Evolutionary conservation across 2,113 vertebrate genomes (phyloP), one percentile per base, ranked within the genome.

Genomic region (Prionailurus bengalensis): DNA sequence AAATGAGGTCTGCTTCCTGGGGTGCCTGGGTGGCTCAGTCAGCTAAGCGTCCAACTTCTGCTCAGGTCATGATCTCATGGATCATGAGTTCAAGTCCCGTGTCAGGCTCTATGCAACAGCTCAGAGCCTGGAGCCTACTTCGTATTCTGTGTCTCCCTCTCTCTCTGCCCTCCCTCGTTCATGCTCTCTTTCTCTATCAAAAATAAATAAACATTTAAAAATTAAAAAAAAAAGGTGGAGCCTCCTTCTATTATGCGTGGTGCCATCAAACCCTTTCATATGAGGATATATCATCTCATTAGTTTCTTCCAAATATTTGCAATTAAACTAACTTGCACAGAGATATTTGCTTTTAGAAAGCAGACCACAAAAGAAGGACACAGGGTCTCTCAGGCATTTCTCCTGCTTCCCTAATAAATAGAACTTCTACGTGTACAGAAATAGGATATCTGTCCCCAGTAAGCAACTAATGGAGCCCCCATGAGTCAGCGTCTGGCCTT

Each of bases 351-450:
- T 39, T 70, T 95, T 80, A 61, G 23, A 91, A 92, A 79, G 12
- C 19, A 93, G 71, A 88, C 21, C 65, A 66, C 5, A 11, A 91
- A 63, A 65, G 48, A 86, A 74, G 55, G 55, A 70, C 14, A 17
- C 1, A 2, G 5, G 19, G 5, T 16, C 19, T 51, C 23, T 88
- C 70, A 25, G 3, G 66, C 92, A 45, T 81, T 94, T 85, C 65
- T 95, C 73, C 65, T 53, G 68, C 15, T 80, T 91, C 42, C 36
- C 68, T 90, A 97, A 92, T 71, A 83, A 97, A 92, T 17, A n/a
- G 29, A 53, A 71, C 33, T 39, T 83, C 66, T 48, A 27, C 27
- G 1, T 29, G 6, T 58, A 53, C 31, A 76, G 31, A 95, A 92
- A 93, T 63, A 84, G 45, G 68, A 73, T 42, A 6, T 36, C 33